These are phyloP conservation scores for Andrena praecox DNA, from an alignment of 2,888 invertebrate species.

Conservation along the genomic window DNA sequence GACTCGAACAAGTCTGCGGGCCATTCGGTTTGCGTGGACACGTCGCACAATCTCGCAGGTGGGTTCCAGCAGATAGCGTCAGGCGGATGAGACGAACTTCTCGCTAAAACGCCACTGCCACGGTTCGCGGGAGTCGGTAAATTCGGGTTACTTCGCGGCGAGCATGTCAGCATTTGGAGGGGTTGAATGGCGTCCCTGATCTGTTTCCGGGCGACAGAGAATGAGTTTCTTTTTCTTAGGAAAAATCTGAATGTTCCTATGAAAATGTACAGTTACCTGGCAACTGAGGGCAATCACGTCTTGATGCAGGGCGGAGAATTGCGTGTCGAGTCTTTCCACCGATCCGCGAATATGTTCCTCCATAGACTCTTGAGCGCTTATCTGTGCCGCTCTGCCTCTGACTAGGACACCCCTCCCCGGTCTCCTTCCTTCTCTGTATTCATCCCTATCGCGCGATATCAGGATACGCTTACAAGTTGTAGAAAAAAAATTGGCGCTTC, in stretches of 20 bases:
- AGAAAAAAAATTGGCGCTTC: neutral
- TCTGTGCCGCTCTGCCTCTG: slow-evolving; percentile 76
- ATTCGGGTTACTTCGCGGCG: slow-evolving; percentile 94
- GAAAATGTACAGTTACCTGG: slow-evolving; percentile 86
- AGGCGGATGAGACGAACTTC: slow-evolving; percentile 94
- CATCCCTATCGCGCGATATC: slow-evolving; percentile 72
- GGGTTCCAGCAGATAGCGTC: slow-evolving; percentile 93
- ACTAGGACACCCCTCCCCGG: slow-evolving; percentile 74
- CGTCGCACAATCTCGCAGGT: slow-evolving; percentile 80
- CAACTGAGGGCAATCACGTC: slow-evolving; percentile 94
- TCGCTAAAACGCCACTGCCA: slow-evolving; percentile 87
- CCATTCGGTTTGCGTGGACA: slow-evolving; percentile 88
- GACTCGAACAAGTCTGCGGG: slow-evolving; percentile 87
- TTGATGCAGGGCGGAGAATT: slow-evolving; percentile 93
- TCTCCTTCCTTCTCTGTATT: slow-evolving; percentile 75
- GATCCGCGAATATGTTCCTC: slow-evolving; percentile 83
- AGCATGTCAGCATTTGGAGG: slow-evolving; percentile 92
- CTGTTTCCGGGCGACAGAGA: slow-evolving; percentile 82
- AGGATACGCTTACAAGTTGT: neutral
- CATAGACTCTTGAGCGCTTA: slow-evolving; percentile 76
- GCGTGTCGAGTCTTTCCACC: slow-evolving; percentile 92
- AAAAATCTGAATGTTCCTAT: neutral
- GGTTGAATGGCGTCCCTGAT: slow-evolving; percentile 94
- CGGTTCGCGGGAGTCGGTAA: slow-evolving; percentile 86
- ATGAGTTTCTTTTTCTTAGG: neutral